Conservation (phyloP, 2,113 vertebrate genomes). For the Mastomys coucha region DNA sequence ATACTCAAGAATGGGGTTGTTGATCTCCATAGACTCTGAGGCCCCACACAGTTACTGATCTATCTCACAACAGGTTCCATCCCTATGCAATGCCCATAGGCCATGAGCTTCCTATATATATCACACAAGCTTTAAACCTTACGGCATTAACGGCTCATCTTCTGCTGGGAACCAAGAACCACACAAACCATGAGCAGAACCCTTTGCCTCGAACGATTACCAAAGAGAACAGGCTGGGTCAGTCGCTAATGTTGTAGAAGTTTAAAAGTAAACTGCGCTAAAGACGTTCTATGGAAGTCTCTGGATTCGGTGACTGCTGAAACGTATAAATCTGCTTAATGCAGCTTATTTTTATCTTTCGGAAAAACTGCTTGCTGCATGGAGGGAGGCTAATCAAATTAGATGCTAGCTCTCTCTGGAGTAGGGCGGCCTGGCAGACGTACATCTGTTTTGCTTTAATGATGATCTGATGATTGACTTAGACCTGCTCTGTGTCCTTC, state of each 20-base stretch:
- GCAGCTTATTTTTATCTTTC: constrained; percentile 17
- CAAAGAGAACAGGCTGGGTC: not conserved
- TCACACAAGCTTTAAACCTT: not conserved
- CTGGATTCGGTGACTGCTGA: not conserved
- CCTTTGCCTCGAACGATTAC: not conserved
- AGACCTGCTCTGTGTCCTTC: not conserved
- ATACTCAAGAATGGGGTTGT: not conserved
- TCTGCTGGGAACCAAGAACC: not conserved
- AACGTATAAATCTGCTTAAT: constrained; percentile 54
- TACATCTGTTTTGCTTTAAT: constrained; percentile 52
- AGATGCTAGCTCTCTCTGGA: constrained; percentile 29
- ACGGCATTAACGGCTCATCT: not conserved
- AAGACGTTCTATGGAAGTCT: constrained; percentile 36
- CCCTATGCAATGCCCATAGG: not conserved
- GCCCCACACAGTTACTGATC: not conserved
- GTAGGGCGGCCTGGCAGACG: constrained; percentile 54
- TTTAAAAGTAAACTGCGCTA: constrained; percentile 11
- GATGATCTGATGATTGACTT: constrained; percentile 34
- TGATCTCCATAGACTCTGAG: not conserved
- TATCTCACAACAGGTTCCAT: not conserved
- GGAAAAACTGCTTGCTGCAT: constrained; percentile 62
- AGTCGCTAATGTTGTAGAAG: not conserved
- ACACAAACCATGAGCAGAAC: not conserved
- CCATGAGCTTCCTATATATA: not conserved
- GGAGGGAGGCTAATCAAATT: constrained; percentile 59